These are phyloP conservation scores for Lithodes maja DNA, from an alignment of 2,888 invertebrate species.

Conservation along the genomic window DNA sequence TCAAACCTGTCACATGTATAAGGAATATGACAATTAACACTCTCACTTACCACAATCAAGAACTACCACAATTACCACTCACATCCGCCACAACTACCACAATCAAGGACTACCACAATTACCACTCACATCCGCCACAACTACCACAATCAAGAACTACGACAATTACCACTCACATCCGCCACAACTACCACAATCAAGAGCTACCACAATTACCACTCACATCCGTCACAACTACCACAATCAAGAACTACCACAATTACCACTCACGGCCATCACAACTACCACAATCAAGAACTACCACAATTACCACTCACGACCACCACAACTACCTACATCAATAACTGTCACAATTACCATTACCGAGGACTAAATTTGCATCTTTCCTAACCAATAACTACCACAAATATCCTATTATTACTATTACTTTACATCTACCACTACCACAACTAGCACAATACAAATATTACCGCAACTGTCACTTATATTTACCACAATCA, in stretches of 20 bases:
- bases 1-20: too few relatives aligned
- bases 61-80: not conserved
- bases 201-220: not conserved
- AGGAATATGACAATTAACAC: too few relatives aligned
- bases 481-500: not conserved
- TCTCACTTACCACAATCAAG: not conserved
- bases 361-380: too few relatives aligned
- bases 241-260: not conserved
- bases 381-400: too few relatives aligned
- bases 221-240: not conserved
- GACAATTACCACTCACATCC: not conserved
- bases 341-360: not conserved
- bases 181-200: not conserved
- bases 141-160: not conserved
- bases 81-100: not conserved
- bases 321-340: not conserved
- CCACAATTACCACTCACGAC: not conserved
- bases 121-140: not conserved
- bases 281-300: not conserved
- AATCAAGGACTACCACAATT: not conserved
- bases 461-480: not conserved
- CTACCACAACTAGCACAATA: too few relatives aligned
- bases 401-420: too few relatives aligned
- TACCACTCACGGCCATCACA: not conserved
- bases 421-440: too few relatives aligned